phyloP scores from a whole-genome alignment of 2,888 invertebrate genomes.

The Thecocarcelia acutangulata region DNA sequence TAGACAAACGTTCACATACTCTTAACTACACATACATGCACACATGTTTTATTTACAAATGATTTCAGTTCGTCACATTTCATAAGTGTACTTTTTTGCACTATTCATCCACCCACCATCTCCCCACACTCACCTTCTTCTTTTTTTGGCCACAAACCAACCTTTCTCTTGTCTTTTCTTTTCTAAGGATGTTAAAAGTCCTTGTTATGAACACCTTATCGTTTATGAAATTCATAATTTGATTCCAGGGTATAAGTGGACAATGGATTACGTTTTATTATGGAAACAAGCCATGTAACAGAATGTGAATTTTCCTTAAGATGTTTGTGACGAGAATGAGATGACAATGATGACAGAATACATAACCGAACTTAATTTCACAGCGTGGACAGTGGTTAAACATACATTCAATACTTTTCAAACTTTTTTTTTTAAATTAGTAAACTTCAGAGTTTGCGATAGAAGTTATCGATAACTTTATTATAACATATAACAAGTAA shows the following conservation, averaged over 20 bases:
- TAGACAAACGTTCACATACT: neutral
- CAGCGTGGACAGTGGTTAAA: slow-evolving; percentile 27
- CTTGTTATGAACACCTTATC: slow-evolving; percentile 71
- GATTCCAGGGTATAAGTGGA: slow-evolving; percentile 77
- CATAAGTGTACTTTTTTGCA: slow-evolving; percentile 58
- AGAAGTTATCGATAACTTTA: too few relatives aligned
- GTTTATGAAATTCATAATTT: slow-evolving; percentile 79
- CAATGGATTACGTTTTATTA: slow-evolving; percentile 78
- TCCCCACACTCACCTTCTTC: slow-evolving; percentile 30
- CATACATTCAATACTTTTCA: too few relatives aligned
- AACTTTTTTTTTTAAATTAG: too few relatives aligned
- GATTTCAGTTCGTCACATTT: slow-evolving; percentile 65
- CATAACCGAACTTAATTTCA: slow-evolving; percentile 43
- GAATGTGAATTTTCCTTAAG: slow-evolving; percentile 52
- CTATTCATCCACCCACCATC: neutral
- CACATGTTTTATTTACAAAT: slow-evolving; percentile 14
- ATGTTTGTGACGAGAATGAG: slow-evolving; percentile 39
- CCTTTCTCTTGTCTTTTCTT: slow-evolving; percentile 16
- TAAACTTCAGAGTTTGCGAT: too few relatives aligned
- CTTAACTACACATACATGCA: neutral
- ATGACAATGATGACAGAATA: slow-evolving; percentile 53
- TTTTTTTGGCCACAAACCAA: slow-evolving; percentile 9
- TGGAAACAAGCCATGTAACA: slow-evolving; percentile 54
- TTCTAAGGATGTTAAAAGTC: slow-evolving; percentile 17
- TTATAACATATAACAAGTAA: too few relatives aligned